phyloP scores from a whole-genome alignment of 2,797 vertebrate genomes.

The Chelon auratus region DNA sequence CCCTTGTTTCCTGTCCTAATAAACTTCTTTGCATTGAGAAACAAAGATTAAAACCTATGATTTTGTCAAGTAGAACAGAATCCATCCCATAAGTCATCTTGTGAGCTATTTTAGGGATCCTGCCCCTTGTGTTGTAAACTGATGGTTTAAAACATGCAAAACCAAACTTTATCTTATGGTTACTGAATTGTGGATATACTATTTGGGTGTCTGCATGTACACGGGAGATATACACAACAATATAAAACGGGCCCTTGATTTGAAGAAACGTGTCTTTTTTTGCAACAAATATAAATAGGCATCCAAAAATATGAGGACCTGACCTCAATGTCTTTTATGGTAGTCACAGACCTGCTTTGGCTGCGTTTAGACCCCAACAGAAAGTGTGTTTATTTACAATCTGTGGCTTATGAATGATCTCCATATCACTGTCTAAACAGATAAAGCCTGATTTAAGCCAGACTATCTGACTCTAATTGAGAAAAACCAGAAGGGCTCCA shows the following conservation, averaged over 20 bases:
- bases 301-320: slow-evolving; percentile 10
- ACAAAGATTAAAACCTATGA: no score
- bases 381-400: slow-evolving; percentile 51
- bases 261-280: not conserved
- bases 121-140: not conserved
- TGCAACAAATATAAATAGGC: slow-evolving; percentile 5
- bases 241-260: not conserved
- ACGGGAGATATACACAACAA: slow-evolving; percentile 1
- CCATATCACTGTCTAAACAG: slow-evolving; percentile 64
- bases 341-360: slow-evolving; percentile 24
- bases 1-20: no score
- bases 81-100: not conserved
- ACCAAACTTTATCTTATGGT: not conserved
- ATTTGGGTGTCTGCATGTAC: not conserved
- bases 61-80: not conserved
- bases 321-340: slow-evolving; percentile 7
- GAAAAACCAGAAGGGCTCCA: slow-evolving; percentile 47
- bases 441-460: slow-evolving; percentile 63
- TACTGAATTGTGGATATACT: not conserved
- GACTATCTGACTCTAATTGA: slow-evolving; percentile 40
- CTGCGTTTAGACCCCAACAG: slow-evolving; percentile 16
- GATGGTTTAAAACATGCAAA: not conserved
- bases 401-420: slow-evolving; percentile 52
- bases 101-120: not conserved
- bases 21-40: no score